phyloP scores from a whole-genome alignment of 64 coral and sea anemone species.

The Astreopora myriophthalma region DNA sequence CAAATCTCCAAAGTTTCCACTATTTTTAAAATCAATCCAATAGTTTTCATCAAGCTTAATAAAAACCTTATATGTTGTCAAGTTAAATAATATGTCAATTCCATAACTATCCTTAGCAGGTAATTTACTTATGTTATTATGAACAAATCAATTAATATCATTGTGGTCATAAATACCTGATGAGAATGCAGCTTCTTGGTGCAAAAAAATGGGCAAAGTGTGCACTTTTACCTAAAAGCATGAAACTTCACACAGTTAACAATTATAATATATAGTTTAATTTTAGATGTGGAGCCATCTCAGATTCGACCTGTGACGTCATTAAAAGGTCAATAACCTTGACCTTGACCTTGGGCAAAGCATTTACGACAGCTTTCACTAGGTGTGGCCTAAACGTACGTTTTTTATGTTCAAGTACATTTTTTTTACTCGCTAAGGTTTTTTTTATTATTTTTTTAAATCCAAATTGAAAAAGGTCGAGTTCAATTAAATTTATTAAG shows the following conservation, averaged over 20 bases:
- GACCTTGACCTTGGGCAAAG: no score
- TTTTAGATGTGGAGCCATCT: slow-evolving; percentile 44
- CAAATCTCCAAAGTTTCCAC: neutral
- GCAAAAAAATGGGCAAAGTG: no score
- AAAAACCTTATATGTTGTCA: neutral
- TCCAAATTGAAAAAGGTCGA: no score
- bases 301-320: slow-evolving; percentile 31
- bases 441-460: no score
- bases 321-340: neutral
- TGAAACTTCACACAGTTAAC: slow-evolving; percentile 41
- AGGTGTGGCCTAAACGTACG: no score
- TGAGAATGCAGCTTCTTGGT: no score
- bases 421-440: no score
- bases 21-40: neutral
- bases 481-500: no score
- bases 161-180: neutral
- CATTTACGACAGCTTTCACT: no score
- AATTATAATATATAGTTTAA: slow-evolving; percentile 38
- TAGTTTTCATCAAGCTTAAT: neutral
- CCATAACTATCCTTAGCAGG: neutral
- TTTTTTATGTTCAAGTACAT: no score
- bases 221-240: slow-evolving; percentile 42
- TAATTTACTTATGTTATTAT: neutral
- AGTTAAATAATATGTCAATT: neutral
- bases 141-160: neutral